These are phyloP conservation scores for Tringa solitaria DNA, from an alignment of 2,113 vertebrate genomes.

Conservation along the genomic window DNA sequence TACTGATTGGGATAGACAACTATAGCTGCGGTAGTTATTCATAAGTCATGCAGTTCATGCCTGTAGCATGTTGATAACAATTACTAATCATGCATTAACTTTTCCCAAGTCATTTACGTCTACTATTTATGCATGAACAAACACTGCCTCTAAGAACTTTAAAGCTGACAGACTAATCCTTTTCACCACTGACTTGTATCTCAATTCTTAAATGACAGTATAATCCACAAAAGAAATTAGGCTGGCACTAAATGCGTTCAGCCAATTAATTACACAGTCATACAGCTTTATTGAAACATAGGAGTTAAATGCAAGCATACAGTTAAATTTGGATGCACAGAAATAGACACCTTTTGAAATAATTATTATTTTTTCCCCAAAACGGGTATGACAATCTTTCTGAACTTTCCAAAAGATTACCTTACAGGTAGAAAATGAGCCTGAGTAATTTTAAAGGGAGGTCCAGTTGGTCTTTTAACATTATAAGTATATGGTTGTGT, in stretches of 20 bases:
- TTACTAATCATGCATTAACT: conserved; percentile 28
- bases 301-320: not conserved
- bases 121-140: conserved; percentile 17
- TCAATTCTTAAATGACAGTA: not conserved
- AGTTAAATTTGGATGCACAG: not conserved
- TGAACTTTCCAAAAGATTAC: not conserved
- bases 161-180: conserved; percentile 4
- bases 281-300: not conserved
- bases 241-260: not conserved
- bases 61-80: conserved; percentile 26
- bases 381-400: not conserved
- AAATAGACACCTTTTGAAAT: not conserved
- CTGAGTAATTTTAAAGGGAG: not conserved
- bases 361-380: not conserved
- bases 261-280: not conserved
- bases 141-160: not conserved
- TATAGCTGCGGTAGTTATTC: not conserved
- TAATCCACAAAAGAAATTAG: conserved; percentile 13
- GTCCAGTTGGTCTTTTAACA: not conserved
- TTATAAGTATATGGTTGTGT: not conserved
- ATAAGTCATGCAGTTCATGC: not conserved
- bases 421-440: not conserved
- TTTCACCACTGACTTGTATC: not conserved
- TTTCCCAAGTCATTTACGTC: conserved; percentile 17
- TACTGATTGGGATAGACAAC: not conserved